These are phyloP conservation scores for Oreohelix idahoensis DNA, from an alignment of 1,140 invertebrate genomes.

Conservation along the genomic window DNA sequence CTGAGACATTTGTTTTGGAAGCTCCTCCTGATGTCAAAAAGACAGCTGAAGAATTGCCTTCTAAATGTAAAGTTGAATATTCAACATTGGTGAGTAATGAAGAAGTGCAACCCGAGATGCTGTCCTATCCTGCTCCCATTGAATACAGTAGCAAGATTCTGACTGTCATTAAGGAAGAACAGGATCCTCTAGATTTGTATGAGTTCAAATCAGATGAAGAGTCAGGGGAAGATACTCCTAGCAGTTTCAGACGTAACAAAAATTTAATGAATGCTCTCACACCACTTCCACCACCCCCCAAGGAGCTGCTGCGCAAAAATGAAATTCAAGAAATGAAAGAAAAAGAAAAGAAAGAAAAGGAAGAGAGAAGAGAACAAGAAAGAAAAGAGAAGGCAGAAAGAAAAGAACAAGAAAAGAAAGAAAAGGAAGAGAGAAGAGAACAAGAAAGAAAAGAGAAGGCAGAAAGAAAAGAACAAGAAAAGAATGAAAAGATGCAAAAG, in stretches of 20 bases:
- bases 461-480: conserved; percentile 37
- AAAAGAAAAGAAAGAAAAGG: conserved; percentile 25
- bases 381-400: conserved; percentile 42
- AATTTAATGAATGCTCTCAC: conserved; percentile 36
- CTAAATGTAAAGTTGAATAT: neutral
- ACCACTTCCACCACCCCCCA: conserved; percentile 44
- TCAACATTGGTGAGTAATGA: neutral
- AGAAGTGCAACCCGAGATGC: neutral
- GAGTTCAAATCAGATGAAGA: conserved; percentile 64
- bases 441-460: conserved; percentile 30
- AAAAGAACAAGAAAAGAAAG: conserved; percentile 46
- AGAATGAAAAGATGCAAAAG: conserved; percentile 36
- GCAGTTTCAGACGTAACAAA: conserved; percentile 44
- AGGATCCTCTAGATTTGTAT: conserved; percentile 52
- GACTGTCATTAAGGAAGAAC: neutral
- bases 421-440: conserved; percentile 43
- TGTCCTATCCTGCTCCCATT: neutral
- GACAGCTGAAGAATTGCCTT: neutral
- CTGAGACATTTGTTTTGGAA: neutral
- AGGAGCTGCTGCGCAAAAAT: conserved; percentile 46
- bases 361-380: conserved; percentile 32
- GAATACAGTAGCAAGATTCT: neutral
- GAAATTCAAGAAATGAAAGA: conserved; percentile 35
- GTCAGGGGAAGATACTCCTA: conserved; percentile 51
- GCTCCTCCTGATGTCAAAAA: neutral